These are phyloP conservation scores for Calameuta pallipes DNA, from an alignment of 2,888 invertebrate species.

Conservation along the genomic window DNA sequence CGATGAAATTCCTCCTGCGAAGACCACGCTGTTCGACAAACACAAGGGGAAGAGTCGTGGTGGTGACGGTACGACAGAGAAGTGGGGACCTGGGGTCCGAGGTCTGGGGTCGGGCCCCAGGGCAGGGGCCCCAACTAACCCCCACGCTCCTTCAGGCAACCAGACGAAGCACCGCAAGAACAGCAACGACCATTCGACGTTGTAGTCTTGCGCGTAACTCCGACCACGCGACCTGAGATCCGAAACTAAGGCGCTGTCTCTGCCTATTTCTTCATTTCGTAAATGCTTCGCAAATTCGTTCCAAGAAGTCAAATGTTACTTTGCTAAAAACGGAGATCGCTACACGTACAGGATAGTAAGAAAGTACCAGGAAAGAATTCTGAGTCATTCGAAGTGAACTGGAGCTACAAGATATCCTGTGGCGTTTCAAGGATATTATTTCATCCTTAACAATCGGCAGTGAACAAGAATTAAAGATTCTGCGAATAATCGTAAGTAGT, in stretches of 20 bases:
- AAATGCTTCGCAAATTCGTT: background rate
- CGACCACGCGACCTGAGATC: slow-evolving; percentile 21
- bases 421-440: background rate
- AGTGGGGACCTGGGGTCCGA: slow-evolving; percentile 22
- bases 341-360: background rate
- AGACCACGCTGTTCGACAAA: slow-evolving; percentile 33
- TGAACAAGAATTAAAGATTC: background rate
- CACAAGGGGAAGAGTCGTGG: slow-evolving; percentile 23
- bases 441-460: background rate
- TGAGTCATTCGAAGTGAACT: background rate
- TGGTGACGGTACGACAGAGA: slow-evolving; percentile 19
- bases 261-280: background rate
- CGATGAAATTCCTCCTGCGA: slow-evolving; percentile 46
- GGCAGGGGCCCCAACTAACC: slow-evolving; percentile 20
- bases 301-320: background rate
- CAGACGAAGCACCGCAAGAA: slow-evolving; percentile 18
- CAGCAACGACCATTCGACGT: slow-evolving; percentile 27
- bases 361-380: background rate
- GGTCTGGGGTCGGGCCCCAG: slow-evolving; percentile 15
- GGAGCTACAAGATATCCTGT: background rate
- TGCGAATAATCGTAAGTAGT: background rate
- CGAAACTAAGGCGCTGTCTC: background rate
- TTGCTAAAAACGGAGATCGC: background rate
- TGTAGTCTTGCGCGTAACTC: slow-evolving; percentile 40
- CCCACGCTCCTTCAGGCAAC: slow-evolving; percentile 22